Evolutionary conservation across 1,140 invertebrate genomes (phyloP).

Genomic region (Ceratosolen fusciceps): DNA sequence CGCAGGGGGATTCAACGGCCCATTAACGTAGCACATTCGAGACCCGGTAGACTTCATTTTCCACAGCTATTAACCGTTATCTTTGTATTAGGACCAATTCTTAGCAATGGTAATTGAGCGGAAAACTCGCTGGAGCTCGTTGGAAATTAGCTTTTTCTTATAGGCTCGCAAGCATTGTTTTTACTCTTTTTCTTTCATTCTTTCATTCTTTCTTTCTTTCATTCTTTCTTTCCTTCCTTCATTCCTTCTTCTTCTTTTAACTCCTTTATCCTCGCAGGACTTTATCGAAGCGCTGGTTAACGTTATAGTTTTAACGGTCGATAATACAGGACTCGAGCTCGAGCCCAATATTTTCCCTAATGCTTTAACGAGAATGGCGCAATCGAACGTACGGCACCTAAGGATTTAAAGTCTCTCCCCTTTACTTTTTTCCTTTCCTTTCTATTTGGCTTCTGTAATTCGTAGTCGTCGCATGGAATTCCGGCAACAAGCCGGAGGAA

Average conservation of each 20-base stretch:
- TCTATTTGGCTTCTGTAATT: neutral
- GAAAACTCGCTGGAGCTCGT: constrained; percentile 49
- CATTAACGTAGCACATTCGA: constrained; percentile 43
- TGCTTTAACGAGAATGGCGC: neutral
- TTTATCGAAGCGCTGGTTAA: too few relatives aligned
- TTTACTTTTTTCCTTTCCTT: too few relatives aligned
- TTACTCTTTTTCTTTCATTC: neutral
- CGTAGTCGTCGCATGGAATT: neutral
- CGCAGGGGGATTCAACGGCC: too few relatives aligned
- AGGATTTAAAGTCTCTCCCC: neutral
- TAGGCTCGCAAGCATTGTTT: neutral
- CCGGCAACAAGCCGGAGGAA: neutral
- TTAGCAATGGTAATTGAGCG: constrained; percentile 57
- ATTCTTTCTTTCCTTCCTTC: too few relatives aligned
- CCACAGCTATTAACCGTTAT: constrained; percentile 56
- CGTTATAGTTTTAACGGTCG: neutral
- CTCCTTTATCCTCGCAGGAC: too few relatives aligned
- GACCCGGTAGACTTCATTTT: constrained; percentile 12
- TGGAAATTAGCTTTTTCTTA: constrained; percentile 13
- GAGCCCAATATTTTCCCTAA: neutral
- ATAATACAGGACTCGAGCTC: neutral
- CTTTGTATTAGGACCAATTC: constrained; percentile 60
- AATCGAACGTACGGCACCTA: neutral
- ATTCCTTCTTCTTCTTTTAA: too few relatives aligned
- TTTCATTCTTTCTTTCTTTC: too few relatives aligned